These are phyloP conservation scores for Limulus polyphemus DNA, from an alignment of 2,888 invertebrate species.

Conservation along the genomic window DNA sequence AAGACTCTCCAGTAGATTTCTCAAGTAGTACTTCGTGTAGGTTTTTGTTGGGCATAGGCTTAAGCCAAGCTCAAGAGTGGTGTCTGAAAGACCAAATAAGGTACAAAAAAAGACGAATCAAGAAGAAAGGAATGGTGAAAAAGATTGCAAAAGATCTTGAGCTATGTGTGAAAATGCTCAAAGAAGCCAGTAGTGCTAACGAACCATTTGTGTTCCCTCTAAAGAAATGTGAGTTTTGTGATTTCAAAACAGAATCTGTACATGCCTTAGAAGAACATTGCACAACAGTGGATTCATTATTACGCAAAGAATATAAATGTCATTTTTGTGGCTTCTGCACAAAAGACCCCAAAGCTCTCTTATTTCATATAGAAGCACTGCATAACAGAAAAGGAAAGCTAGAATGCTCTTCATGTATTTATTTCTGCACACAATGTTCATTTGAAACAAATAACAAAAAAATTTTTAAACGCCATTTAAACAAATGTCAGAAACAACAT, in stretches of 20 bases:
- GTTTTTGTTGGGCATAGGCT: conserved; percentile 80
- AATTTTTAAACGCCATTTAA: conserved; percentile 71
- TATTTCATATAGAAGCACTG: conserved; percentile 80
- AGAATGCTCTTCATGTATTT: conserved; percentile 71
- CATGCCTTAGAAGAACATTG: conserved; percentile 73
- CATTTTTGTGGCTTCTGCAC: conserved; percentile 70
- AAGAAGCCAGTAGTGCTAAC: conserved; percentile 69
- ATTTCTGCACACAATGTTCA: conserved; percentile 83
- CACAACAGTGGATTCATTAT: conserved; percentile 77
- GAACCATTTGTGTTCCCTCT: conserved; percentile 56
- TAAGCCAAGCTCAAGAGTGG: conserved; percentile 78
- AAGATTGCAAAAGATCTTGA: conserved; percentile 62
- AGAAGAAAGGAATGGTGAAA: conserved; percentile 50
- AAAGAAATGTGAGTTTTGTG: conserved; percentile 75
- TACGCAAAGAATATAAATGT: conserved; percentile 43
- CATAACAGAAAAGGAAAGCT: conserved; percentile 71
- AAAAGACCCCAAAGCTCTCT: conserved; percentile 63
- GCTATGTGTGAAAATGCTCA: conserved; percentile 55
- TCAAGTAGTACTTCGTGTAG: conserved; percentile 77
- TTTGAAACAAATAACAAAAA: conserved; percentile 89
- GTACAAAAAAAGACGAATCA: conserved; percentile 66
- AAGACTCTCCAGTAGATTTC: conserved; percentile 42
- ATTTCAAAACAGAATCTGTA: conserved; percentile 73
- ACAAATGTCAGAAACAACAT: conserved; percentile 62
- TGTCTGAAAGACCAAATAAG: conserved; percentile 80